These are phyloP conservation scores for Melanostoma mellinum DNA, from an alignment of 2,888 invertebrate genomes.

Conservation along the genomic window DNA sequence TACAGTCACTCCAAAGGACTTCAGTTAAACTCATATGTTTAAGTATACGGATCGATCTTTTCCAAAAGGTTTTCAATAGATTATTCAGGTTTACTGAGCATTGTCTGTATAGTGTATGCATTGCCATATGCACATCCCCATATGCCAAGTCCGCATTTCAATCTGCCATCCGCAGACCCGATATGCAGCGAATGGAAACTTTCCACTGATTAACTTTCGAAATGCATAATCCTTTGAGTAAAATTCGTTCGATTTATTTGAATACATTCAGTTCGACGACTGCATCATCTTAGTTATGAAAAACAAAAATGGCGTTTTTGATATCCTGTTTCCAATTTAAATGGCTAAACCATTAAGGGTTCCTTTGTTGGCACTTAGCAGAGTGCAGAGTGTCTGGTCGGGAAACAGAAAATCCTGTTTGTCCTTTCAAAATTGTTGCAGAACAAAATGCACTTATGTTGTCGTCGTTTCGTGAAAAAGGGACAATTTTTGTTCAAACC, in stretches of 20 bases:
- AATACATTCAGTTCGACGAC: slow-evolving; percentile 20
- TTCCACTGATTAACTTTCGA: slow-evolving; percentile 37
- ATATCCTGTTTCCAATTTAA: background rate
- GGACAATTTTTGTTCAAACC: slow-evolving; percentile 42
- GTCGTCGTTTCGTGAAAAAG: background rate
- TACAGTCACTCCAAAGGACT: too few relatives aligned
- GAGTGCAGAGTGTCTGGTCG: background rate
- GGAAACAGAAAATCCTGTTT: slow-evolving; percentile 19
- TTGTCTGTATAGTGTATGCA: background rate
- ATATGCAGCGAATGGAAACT: slow-evolving; percentile 15
- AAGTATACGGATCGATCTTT: too few relatives aligned
- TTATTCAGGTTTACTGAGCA: slow-evolving; percentile 45
- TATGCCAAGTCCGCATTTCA: slow-evolving; percentile 9
- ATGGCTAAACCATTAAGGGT: slow-evolving; percentile 3
- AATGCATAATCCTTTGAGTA: slow-evolving; percentile 16
- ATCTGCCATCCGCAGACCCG: slow-evolving; percentile 34
- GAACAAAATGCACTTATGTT: background rate
- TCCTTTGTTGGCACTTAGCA: slow-evolving; percentile 12
- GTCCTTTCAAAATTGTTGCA: slow-evolving; percentile 2
- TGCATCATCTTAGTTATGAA: too few relatives aligned
- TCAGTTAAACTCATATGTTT: too few relatives aligned
- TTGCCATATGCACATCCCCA: background rate
- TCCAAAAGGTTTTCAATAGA: background rate
- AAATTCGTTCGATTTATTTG: slow-evolving; percentile 25
- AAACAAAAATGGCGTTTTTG: background rate